A percentile compares a stretch with the other conserved stretches of the same genome.
Evolutionary conservation across 2,888 invertebrate species (phyloP).

Genomic region (Drosophila neonasuta): DNA sequence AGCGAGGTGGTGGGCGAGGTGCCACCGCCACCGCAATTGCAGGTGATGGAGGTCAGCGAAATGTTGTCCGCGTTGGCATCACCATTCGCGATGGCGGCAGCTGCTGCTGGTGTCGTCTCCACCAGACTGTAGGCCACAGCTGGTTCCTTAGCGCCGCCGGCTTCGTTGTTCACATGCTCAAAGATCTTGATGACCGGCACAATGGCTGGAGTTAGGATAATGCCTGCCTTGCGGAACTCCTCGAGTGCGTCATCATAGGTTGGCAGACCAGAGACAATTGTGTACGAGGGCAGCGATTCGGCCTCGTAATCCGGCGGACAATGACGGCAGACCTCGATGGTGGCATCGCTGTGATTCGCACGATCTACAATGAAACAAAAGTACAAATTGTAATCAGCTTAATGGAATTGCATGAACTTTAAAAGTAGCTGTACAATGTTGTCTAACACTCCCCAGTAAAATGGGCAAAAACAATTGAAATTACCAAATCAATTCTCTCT

Average conservation of each 20-base stretch:
- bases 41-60: slow-evolving; percentile 71
- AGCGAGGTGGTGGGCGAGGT: slow-evolving; percentile 47
- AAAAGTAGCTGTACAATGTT: not conserved
- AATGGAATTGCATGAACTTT: not conserved
- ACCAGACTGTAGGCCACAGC: slow-evolving; percentile 67
- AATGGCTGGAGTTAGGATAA: slow-evolving; percentile 77
- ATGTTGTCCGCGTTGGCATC: slow-evolving; percentile 64
- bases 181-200: slow-evolving; percentile 81
- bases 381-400: not conserved
- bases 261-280: slow-evolving; percentile 86
- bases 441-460: slow-evolving; percentile 2
- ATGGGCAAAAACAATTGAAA: slow-evolving; percentile 46
- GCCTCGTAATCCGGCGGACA: slow-evolving; percentile 82
- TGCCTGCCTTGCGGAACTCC: slow-evolving; percentile 83
- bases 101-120: slow-evolving; percentile 41
- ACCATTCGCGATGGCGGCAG: not conserved
- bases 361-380: slow-evolving; percentile 80
- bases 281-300: slow-evolving; percentile 85
- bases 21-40: slow-evolving; percentile 70
- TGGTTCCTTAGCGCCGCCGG: slow-evolving; percentile 53
- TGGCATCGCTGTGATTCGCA: slow-evolving; percentile 77
- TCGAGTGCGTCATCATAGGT: slow-evolving; percentile 86
- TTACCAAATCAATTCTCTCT: slow-evolving; percentile 63
- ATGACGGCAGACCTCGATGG: slow-evolving; percentile 79
- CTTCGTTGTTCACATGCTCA: slow-evolving; percentile 57